phyloP scores from a whole-genome alignment of 2,797 vertebrate species.

The Anguilla pacifica region DNA sequence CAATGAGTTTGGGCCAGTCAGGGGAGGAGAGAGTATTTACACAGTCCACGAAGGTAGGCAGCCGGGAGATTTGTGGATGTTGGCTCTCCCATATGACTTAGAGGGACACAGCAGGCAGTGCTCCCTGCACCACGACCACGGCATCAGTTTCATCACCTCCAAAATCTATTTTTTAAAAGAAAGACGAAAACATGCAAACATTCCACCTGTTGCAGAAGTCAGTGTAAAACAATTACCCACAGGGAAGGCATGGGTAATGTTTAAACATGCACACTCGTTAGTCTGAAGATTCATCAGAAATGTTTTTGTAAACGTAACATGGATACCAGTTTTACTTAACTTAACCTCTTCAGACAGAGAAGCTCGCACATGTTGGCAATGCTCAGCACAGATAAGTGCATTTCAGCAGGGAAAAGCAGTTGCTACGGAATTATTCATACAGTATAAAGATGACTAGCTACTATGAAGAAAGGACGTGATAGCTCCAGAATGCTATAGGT shows the following conservation, averaged over 20 bases:
- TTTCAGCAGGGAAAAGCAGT: neutral
- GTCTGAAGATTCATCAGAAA: neutral
- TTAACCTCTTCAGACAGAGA: neutral
- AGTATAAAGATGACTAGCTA: neutral
- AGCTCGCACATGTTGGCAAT: neutral
- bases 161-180: neutral
- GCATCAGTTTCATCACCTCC: neutral
- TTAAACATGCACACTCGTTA: neutral
- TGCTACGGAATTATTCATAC: neutral
- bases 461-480: neutral
- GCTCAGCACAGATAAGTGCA: neutral
- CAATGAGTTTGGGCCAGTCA: conserved; percentile 3
- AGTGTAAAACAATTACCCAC: neutral
- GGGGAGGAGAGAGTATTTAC: neutral
- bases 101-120: neutral
- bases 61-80: conserved; percentile 17
- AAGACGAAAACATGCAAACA: neutral
- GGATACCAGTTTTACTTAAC: neutral
- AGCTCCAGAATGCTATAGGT: neutral
- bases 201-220: neutral
- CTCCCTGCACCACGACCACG: neutral
- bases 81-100: neutral
- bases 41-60: conserved; percentile 29
- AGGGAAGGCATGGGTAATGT: neutral
- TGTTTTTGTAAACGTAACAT: neutral